Conservation (phyloP, 1,140 invertebrate genomes). For the Megalopta genalis region DNA sequence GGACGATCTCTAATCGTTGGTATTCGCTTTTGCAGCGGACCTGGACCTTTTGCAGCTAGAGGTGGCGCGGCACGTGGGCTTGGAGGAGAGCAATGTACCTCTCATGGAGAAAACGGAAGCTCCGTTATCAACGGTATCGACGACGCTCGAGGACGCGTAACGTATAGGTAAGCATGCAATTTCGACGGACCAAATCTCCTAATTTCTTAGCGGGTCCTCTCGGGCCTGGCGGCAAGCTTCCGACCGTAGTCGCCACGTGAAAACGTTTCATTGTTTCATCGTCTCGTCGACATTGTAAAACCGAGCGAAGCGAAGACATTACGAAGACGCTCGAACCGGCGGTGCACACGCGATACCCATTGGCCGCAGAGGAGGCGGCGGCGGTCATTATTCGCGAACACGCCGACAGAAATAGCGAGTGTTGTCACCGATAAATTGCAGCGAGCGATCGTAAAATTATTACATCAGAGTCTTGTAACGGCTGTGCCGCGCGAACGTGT, state of each 20-base stretch:
- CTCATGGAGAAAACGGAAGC: constrained; percentile 63
- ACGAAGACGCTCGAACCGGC: background rate
- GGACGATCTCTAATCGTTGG: background rate
- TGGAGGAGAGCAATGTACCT: constrained; percentile 57
- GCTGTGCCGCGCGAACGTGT: constrained; percentile 11
- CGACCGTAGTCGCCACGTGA: constrained; percentile 14
- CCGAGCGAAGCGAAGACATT: background rate
- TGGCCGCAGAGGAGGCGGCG: constrained; percentile 23
- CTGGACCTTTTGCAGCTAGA: background rate
- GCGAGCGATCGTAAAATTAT: constrained; percentile 60
- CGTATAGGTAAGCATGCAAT: constrained; percentile 65
- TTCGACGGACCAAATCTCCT: too few relatives aligned
- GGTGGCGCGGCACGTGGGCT: constrained; percentile 46
- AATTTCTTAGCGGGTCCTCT: too few relatives aligned
- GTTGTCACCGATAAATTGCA: constrained; percentile 64
- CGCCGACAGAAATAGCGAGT: constrained; percentile 57
- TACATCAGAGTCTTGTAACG: constrained; percentile 53
- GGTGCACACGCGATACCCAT: constrained; percentile 34
- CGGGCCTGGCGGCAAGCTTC: too few relatives aligned
- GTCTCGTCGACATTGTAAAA: background rate
- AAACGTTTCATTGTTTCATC: too few relatives aligned
- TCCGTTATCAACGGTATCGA: constrained; percentile 63
- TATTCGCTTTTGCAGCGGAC: constrained; percentile 11
- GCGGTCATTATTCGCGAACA: constrained; percentile 40
- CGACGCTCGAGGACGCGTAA: constrained; percentile 66